Percentiles rank a stretch among this genome's conserved stretches.
phyloP scores from a whole-genome alignment of 2,888 invertebrate species.

The Pachycephus smyrnensis region DNA sequence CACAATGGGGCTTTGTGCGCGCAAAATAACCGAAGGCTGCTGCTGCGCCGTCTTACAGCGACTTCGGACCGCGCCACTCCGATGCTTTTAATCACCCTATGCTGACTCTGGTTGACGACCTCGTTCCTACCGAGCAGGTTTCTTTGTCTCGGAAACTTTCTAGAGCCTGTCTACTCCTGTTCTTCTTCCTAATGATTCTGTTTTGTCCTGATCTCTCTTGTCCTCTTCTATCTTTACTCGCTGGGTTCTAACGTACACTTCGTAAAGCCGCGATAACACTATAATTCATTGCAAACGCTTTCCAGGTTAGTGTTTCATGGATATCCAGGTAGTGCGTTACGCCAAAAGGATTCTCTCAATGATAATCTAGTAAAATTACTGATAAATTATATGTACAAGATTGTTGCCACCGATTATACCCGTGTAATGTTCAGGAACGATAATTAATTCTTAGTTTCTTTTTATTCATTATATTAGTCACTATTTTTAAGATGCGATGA shows the following conservation, averaged over 20 bases:
- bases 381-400: not conserved
- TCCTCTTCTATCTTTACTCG: not conserved
- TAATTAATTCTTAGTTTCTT: no score
- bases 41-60: not conserved
- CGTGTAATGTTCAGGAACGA: no score
- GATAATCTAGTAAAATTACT: not conserved
- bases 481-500: constrained; percentile 21
- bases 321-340: not conserved
- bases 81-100: constrained; percentile 38
- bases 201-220: not conserved
- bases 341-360: not conserved
- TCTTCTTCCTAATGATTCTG: not conserved
- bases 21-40: not conserved
- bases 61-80: not conserved
- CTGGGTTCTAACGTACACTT: not conserved
- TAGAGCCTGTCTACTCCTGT: not conserved
- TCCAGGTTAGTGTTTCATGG: not conserved
- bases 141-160: constrained; percentile 43
- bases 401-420: not conserved
- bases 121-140: constrained; percentile 39
- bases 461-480: not conserved
- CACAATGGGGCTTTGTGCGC: not conserved
- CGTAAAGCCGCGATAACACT: not conserved
- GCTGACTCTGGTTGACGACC: constrained; percentile 49
- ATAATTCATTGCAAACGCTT: not conserved